A percentile compares a stretch with the other conserved stretches of the same genome.
These are phyloP conservation scores for Lepus europaeus DNA, from an alignment of 2,113 vertebrate species.

Conservation along the genomic window DNA sequence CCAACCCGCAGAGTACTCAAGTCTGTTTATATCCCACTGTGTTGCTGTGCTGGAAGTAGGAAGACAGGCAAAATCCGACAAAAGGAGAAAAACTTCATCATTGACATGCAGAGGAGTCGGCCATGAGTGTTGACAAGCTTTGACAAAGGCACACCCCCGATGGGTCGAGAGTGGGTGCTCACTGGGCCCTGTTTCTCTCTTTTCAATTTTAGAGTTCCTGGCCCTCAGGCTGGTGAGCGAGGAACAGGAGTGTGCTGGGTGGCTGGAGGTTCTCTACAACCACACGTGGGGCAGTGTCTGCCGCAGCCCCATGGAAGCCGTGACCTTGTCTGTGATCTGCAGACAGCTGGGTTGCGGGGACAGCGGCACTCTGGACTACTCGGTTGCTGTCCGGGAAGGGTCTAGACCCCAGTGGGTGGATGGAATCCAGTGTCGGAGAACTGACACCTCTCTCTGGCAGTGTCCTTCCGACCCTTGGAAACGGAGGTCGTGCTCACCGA, in stretches of 20 bases:
- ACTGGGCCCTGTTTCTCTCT: not conserved
- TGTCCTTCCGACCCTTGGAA: slow-evolving; percentile 64
- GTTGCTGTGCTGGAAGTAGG: not conserved
- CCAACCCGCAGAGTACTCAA: not conserved
- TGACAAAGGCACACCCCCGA: not conserved
- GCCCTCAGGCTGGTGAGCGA: slow-evolving; percentile 65
- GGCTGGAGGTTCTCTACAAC: slow-evolving; percentile 75
- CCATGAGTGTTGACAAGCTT: not conserved
- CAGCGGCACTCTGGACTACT: fast-evolving
- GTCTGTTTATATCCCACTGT: not conserved
- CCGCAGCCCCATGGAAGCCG: not conserved
- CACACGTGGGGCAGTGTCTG: slow-evolving; percentile 72
- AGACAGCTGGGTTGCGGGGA: slow-evolving; percentile 77
- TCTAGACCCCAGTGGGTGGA: slow-evolving; percentile 57
- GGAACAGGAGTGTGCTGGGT: slow-evolving; percentile 50
- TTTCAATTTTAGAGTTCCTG: slow-evolving; percentile 48
- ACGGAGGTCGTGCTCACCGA: not conserved
- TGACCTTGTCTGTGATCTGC: not conserved
- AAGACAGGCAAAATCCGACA: not conserved
- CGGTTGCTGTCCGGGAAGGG: fast-evolving
- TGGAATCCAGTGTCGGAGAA: slow-evolving; percentile 54
- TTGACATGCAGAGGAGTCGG: not conserved
- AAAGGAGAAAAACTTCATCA: not conserved
- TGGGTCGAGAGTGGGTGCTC: not conserved
- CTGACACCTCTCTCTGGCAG: slow-evolving; percentile 61